Evolutionary conservation across 2,888 invertebrate genomes (phyloP), one percentile per base, ranked within the genome.

Genomic region (Hermaeophaga mercurialis): DNA sequence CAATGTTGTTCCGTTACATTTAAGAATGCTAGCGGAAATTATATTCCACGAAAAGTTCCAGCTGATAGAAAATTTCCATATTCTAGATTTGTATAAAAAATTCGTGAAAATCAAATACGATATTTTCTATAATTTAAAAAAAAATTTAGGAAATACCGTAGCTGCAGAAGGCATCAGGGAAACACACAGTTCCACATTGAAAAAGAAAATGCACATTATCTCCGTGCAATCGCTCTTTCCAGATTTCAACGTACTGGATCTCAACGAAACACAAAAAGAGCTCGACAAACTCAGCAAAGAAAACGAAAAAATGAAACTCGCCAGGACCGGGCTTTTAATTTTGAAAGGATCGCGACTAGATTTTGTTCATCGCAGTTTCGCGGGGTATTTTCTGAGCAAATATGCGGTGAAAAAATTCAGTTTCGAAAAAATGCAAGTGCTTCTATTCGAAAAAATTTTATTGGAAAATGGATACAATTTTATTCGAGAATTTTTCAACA

Each of bases 311-410:
- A 24, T 36, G n/a, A 24, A 24, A 11, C 11, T 57, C 9, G 46
- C 52, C 0, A 39, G 53, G 38, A 45, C 34, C 1, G 57, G 57
- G 1, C 12, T 57, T 8, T 8, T 57, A 11, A 14, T 54, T 4
- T 15, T 31, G 8, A 39, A 36, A n/a, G 43, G 26, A 11, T 19
- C 18, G 1, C 39, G 38, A n/a, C 15, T 54, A 31, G 36, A 43
- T 31, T 58, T 58, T 38, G 22, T 58, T 26, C 58, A 58, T 50
- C 41, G 54, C n/a, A 58, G 45, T 38, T 58, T 49, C 39, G 54
- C 54, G 1, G 58, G 44, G 24, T 58, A 45, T 31, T 58, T 58
- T 44, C n/a, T 58, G 1, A 31, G 44, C 15, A 34, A 54, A 39
- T 54, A 39, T 36, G 11, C 49, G 17, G 14, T 33, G 3, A 22